Evolutionary conservation across 2,888 invertebrate genomes (phyloP).

Genomic region (Caenorhabditis zanzibari): DNA sequence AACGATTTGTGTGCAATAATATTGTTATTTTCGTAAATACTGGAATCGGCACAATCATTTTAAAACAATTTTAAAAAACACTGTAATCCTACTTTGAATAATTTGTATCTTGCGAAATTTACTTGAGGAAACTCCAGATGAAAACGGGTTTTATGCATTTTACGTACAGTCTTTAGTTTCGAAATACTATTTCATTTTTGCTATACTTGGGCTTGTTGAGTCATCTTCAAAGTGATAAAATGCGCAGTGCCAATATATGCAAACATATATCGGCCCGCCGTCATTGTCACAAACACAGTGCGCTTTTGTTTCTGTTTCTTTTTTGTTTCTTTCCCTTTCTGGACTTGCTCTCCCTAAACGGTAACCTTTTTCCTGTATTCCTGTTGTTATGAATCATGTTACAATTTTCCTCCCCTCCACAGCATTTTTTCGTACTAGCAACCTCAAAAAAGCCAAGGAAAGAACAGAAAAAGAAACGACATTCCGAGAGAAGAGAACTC

Average conservation of each 20-base stretch:
- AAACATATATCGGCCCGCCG: constrained; percentile 22
- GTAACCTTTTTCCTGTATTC: constrained; percentile 32
- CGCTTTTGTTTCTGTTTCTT: constrained; percentile 34
- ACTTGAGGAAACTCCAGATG: background rate
- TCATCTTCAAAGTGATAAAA: constrained; percentile 44
- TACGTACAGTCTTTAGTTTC: background rate
- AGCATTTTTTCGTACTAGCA: constrained; percentile 44
- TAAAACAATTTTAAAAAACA: too few relatives aligned
- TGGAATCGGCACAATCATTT: too few relatives aligned
- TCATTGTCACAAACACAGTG: background rate
- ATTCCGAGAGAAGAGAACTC: constrained; percentile 41
- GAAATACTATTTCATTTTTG: constrained; percentile 4
- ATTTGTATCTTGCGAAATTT: constrained; percentile 15
- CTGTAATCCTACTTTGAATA: too few relatives aligned
- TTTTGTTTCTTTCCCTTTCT: constrained; percentile 12
- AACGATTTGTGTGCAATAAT: too few relatives aligned
- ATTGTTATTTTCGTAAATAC: too few relatives aligned
- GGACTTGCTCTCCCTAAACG: constrained; percentile 31
- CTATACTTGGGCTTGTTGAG: constrained; percentile 25
- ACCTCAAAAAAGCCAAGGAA: constrained; percentile 6
- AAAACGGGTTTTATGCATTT: constrained; percentile 3
- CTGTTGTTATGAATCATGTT: constrained; percentile 53
- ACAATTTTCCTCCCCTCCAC: constrained; percentile 23
- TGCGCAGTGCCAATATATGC: constrained; percentile 49
- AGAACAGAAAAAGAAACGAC: constrained; percentile 17